These are phyloP conservation scores for Imbricaverruca yamaguchii DNA, from an alignment of 2,888 invertebrate species.

Conservation along the genomic window DNA sequence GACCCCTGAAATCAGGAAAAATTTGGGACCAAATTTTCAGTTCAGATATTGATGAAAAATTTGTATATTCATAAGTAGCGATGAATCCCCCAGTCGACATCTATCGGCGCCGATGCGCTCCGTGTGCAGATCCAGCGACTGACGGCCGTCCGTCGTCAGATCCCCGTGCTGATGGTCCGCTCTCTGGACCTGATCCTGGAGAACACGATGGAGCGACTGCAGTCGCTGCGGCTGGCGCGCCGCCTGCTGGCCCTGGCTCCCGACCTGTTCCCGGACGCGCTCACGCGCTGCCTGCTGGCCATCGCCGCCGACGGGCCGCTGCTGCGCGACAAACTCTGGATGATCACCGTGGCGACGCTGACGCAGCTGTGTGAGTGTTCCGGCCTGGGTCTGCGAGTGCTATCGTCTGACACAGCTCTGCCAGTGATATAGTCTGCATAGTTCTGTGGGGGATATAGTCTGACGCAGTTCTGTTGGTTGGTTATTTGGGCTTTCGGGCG, in stretches of 20 bases:
- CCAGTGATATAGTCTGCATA: no score
- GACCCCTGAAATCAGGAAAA: no score
- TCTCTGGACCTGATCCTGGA: slow-evolving; percentile 41
- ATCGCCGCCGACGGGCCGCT: slow-evolving; percentile 63
- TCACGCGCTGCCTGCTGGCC: slow-evolving; percentile 72
- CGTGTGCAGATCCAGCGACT: background rate
- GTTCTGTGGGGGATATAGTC: no score
- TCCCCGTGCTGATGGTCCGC: slow-evolving; percentile 19
- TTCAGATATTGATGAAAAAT: no score
- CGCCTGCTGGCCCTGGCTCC: slow-evolving; percentile 58
- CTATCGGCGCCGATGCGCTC: no score
- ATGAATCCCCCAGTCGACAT: no score
- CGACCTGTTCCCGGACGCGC: slow-evolving; percentile 59
- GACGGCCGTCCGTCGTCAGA: background rate
- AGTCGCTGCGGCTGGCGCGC: slow-evolving; percentile 77
- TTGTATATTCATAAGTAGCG: no score
- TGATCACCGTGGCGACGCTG: slow-evolving; percentile 76
- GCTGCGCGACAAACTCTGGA: slow-evolving; percentile 71
- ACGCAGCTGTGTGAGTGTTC: slow-evolving; percentile 69
- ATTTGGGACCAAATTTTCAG: no score
- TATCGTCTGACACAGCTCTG: no score
- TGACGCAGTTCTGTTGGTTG: no score
- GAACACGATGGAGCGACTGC: slow-evolving; percentile 72
- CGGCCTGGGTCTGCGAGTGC: background rate
- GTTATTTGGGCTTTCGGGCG: no score